phyloP scores from a whole-genome alignment of 1,140 invertebrate species.

The Heterodera schachtii region DNA sequence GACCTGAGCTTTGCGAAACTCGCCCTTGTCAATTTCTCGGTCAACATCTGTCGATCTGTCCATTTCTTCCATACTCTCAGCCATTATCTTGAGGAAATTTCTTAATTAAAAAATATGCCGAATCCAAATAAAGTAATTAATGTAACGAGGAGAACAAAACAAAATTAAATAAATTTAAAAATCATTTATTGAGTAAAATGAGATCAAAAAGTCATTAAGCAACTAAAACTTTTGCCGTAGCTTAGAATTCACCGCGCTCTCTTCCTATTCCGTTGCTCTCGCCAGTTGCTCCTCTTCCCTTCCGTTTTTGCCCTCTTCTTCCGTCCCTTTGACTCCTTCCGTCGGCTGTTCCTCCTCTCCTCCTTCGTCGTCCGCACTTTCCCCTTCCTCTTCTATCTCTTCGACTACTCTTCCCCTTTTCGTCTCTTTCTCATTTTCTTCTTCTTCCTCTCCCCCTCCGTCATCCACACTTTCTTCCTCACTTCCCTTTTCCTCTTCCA shows the following conservation, averaged over 20 bases:
- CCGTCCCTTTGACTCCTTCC: too few relatives aligned
- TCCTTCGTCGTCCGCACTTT: background rate
- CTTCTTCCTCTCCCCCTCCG: background rate
- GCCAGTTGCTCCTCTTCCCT: background rate
- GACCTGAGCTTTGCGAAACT: conserved; percentile 15
- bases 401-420: too few relatives aligned
- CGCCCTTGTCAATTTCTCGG: conserved; percentile 11
- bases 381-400: too few relatives aligned
- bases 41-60: conserved; percentile 11
- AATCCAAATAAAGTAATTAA: too few relatives aligned
- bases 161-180: background rate
- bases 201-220: background rate
- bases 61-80: conserved; percentile 11
- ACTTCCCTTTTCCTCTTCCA: background rate
- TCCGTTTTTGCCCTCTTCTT: background rate
- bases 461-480: background rate
- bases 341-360: too few relatives aligned
- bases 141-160: background rate
- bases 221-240: background rate
- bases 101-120: background rate
- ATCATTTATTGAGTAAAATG: background rate
- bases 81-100: background rate
- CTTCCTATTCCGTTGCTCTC: too few relatives aligned
- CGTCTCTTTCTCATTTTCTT: background rate
- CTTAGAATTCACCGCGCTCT: too few relatives aligned